Evolutionary conservation across 2,797 vertebrate species (phyloP).

Genomic region (Vireo griseus): DNA sequence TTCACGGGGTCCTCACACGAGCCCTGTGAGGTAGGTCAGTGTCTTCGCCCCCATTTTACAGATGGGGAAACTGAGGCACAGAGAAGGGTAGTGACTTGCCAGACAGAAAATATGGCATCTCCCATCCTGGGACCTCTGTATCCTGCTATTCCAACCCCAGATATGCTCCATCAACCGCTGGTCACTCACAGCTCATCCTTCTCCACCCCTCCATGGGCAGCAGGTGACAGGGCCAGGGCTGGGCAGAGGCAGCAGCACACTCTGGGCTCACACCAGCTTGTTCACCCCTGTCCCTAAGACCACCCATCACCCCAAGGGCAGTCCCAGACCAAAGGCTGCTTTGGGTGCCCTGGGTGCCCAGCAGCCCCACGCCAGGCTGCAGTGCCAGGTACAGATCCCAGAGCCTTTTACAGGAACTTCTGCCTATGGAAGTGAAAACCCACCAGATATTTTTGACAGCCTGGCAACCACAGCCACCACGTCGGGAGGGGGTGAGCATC

Average conservation of each 20-base stretch:
- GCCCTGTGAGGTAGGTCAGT: constrained; percentile 5
- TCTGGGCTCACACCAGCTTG: accelerated
- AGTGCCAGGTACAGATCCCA: accelerated
- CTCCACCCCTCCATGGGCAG: neutral
- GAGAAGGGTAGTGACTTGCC: neutral
- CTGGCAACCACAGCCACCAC: neutral
- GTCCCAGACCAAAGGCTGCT: neutral
- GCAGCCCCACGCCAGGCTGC: neutral
- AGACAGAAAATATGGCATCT: neutral
- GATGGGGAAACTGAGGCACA: constrained; percentile 2
- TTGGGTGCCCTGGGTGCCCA: neutral
- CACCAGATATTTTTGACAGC: neutral
- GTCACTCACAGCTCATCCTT: neutral
- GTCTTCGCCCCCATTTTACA: neutral
- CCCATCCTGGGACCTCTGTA: neutral
- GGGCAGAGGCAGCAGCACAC: neutral
- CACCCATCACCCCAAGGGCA: neutral
- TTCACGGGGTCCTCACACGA: neutral
- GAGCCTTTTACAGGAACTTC: neutral
- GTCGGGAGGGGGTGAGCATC: neutral
- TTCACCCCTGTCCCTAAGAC: neutral
- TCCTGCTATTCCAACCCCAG: neutral
- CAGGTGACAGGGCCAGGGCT: neutral
- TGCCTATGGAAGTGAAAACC: neutral
- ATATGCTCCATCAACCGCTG: neutral